phyloP scores from a whole-genome alignment of 2,888 invertebrate species.

The Drosophila lutescens region DNA sequence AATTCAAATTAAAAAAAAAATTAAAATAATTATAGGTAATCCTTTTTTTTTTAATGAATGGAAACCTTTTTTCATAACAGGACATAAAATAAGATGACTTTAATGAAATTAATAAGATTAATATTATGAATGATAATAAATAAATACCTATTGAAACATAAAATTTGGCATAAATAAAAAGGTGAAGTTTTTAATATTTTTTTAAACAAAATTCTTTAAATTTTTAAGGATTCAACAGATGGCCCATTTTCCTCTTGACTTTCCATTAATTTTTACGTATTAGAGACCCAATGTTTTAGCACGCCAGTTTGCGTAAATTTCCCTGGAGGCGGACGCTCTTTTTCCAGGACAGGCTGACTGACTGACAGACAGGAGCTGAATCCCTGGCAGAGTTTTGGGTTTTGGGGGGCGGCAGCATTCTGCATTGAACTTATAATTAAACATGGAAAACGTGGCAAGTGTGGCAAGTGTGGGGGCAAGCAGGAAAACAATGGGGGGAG shows the following conservation, averaged over 20 bases:
- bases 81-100: too few relatives aligned
- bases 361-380: slow-evolving; percentile 43
- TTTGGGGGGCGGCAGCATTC: slow-evolving; percentile 37
- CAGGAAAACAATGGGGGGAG: slow-evolving; percentile 25
- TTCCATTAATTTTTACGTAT: background rate
- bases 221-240: too few relatives aligned
- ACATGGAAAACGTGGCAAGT: slow-evolving; percentile 67
- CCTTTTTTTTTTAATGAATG: too few relatives aligned
- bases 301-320: slow-evolving; percentile 60
- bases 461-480: slow-evolving; percentile 62
- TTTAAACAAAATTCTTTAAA: too few relatives aligned
- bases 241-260: background rate
- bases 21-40: too few relatives aligned
- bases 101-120: too few relatives aligned
- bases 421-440: slow-evolving; percentile 69
- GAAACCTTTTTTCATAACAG: too few relatives aligned
- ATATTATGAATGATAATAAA: too few relatives aligned
- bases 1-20: background rate
- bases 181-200: too few relatives aligned
- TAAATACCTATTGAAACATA: too few relatives aligned
- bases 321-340: slow-evolving; percentile 60
- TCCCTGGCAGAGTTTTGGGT: slow-evolving; percentile 2
- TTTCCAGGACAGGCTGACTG: slow-evolving; percentile 23
- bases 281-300: slow-evolving; percentile 24
- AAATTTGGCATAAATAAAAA: too few relatives aligned